Evolutionary conservation across 2,888 invertebrate genomes (phyloP), one percentile per base, ranked within the genome.

Genomic region (Pyrgus malvae): DNA sequence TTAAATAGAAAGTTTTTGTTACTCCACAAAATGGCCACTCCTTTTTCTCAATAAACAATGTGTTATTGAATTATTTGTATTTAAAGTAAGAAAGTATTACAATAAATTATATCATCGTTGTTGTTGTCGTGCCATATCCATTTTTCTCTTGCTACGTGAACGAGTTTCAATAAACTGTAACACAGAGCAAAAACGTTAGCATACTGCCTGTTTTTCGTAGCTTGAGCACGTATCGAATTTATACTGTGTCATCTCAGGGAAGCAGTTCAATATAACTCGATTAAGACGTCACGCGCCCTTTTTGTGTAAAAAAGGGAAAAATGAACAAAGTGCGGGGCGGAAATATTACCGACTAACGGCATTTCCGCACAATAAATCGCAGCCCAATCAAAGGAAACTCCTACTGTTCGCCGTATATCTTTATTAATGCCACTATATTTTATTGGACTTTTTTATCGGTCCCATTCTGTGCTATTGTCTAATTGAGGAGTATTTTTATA

Each of bases 301-400:
- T 87, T 90, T 84, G 72, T 73, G 77, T 80, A 83, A 89, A 89
- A 90, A 88, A 87, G 77, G 87, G 82, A 87, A 90, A n/a, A 90
- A 82, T 84, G 88, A 86, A 89, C 81, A 82, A 48, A 42, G 81
- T 77, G 75, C 76, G 69, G 80, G 77, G 83, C 90, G 91, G 91
- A 91, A 89, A 90, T 90, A 90, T 91, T 90, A 90, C 83, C 70
- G 75, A 83, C 82, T 85, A 87, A 87, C 88, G 83, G 85, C 82
- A 83, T 90, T 91, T 91, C 91, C 90, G 90, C 87, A 78, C 90
- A 83, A 91, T 91, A 91, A 90, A 90, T 90, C 83, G 83, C 79
- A 80, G 81, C 77, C 88, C 84, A 91, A 90, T 91, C 90, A 90
- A 89, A 89, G 83, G 85, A 84, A 83, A 75, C 76, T 79, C 77